phyloP scores from a whole-genome alignment of 2,113 vertebrate species.

The Daboia siamensis region DNA sequence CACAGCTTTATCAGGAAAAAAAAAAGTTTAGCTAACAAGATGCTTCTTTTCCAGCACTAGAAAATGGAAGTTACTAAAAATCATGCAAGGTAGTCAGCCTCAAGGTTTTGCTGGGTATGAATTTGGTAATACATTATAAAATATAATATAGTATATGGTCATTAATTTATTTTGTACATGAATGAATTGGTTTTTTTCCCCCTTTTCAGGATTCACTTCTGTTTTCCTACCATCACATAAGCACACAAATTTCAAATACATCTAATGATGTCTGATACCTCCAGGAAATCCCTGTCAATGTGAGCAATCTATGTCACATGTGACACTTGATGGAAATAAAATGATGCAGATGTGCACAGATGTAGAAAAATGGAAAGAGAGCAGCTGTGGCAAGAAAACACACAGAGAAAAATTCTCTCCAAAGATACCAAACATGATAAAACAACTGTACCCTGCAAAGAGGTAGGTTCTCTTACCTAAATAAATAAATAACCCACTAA shows the following conservation, averaged over 20 bases:
- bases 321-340: neutral
- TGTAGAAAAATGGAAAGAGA: neutral
- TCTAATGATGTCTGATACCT: neutral
- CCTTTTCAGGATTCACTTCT: neutral
- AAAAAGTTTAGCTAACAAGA: constrained; percentile 11
- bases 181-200: neutral
- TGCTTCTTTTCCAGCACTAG: constrained; percentile 15
- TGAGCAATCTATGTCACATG: neutral
- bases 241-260: neutral
- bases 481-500: neutral
- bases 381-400: neutral
- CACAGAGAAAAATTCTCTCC: neutral
- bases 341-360: neutral
- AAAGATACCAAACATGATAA: neutral
- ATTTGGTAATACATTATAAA: neutral
- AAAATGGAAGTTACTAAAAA: constrained; percentile 2
- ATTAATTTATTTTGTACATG: neutral
- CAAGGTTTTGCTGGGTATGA: neutral
- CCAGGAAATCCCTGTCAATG: neutral
- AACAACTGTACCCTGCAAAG: neutral
- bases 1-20: constrained; percentile 4
- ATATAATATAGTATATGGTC: neutral
- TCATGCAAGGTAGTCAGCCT: neutral
- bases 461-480: neutral
- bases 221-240: neutral